These are phyloP conservation scores for Calliopum simillimum DNA, from an alignment of 2,888 invertebrate genomes.

Conservation along the genomic window DNA sequence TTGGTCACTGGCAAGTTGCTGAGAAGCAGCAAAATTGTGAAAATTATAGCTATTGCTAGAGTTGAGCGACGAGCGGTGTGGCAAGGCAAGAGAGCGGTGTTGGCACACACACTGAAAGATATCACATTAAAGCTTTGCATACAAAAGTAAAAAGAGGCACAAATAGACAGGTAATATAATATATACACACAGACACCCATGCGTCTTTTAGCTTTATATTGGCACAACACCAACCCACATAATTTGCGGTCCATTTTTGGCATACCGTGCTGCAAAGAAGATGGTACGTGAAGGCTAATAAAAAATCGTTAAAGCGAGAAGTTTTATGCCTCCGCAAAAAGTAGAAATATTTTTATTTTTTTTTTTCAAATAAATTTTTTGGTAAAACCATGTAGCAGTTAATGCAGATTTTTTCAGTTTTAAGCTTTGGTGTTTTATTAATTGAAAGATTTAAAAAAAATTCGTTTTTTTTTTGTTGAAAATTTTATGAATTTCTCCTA, in stretches of 20 bases:
- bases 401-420: no score
- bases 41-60: neutral
- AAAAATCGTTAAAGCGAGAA: no score
- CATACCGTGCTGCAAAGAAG: neutral
- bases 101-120: neutral
- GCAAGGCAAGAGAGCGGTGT: neutral
- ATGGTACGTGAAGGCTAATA: no score
- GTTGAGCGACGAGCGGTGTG: neutral
- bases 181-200: neutral
- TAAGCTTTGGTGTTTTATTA: no score
- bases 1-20: neutral
- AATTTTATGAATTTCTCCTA: no score
- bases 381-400: no score
- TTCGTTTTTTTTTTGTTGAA: no score
- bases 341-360: no score
- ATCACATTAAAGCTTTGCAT: neutral
- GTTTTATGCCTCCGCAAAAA: no score
- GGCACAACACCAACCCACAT: slow-evolving; percentile 19
- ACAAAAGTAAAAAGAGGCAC: neutral
- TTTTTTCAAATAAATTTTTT: no score
- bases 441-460: no score
- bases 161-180: slow-evolving; percentile 16
- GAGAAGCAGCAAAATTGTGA: slow-evolving; percentile 2
- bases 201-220: no score
- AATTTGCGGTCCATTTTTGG: slow-evolving; percentile 27